A percentile compares a stretch with the other conserved stretches of the same genome.
Evolutionary conservation across 1,140 invertebrate species (phyloP).

Genomic region (Cataglyphis hispanica): DNA sequence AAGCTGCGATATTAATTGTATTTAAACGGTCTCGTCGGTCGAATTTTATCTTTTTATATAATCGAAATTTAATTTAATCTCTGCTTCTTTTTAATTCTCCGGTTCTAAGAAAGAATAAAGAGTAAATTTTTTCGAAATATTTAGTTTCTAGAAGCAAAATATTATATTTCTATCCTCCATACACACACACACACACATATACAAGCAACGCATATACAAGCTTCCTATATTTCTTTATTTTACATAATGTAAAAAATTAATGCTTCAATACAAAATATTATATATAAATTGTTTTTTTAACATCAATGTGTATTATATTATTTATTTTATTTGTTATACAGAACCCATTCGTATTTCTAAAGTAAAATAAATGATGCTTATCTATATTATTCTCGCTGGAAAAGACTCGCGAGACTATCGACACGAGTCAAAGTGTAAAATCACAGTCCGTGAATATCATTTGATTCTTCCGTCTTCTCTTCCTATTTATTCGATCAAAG

Average conservation of each 20-base stretch:
- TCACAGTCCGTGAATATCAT: slow-evolving; percentile 56
- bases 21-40: background rate
- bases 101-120: background rate
- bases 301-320: background rate
- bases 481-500: slow-evolving; percentile 58
- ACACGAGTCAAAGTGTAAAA: slow-evolving; percentile 49
- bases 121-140: background rate
- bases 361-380: slow-evolving; percentile 24
- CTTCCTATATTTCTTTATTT: background rate
- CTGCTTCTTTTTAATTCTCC: background rate
- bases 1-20: background rate
- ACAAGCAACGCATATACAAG: no score
- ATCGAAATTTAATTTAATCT: slow-evolving; percentile 17
- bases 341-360: background rate
- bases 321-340: background rate
- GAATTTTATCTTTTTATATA: no score
- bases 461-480: slow-evolving; percentile 52
- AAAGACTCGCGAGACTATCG: slow-evolving; percentile 25
- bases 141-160: background rate
- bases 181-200: no score
- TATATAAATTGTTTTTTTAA: background rate
- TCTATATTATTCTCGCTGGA: background rate
- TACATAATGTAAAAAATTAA: background rate
- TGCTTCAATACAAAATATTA: background rate
- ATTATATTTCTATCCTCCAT: background rate